phyloP scores from a whole-genome alignment of 1,140 invertebrate species.

The Diuraphis noxia region DNA sequence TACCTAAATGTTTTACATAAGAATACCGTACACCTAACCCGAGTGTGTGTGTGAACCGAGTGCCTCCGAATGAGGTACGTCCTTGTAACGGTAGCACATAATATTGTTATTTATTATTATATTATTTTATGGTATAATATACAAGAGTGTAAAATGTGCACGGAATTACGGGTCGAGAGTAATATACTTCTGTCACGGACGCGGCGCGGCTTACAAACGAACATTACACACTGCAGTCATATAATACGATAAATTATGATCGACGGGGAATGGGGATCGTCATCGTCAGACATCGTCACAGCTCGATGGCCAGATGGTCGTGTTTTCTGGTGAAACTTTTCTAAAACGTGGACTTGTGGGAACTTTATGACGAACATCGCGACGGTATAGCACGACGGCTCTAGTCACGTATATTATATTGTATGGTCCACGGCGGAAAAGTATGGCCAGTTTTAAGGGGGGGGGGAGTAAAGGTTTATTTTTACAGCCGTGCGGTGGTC shows the following conservation, averaged over 20 bases:
- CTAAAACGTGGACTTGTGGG: background rate
- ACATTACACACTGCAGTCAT: background rate
- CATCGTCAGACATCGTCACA: background rate
- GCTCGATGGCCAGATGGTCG: conserved; percentile 6
- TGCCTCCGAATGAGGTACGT: background rate
- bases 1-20: background rate
- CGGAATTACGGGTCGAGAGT: background rate
- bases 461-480: background rate
- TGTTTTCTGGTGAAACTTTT: conserved; percentile 1
- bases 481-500: conserved; percentile 19
- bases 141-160: background rate
- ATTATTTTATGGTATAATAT: background rate
- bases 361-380: background rate
- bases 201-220: background rate
- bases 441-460: background rate
- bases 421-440: background rate
- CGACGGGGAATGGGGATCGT: background rate
- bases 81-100: background rate
- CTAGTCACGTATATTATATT: background rate
- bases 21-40: too few species aligned
- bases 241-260: background rate
- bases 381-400: background rate
- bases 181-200: background rate
- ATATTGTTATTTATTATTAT: background rate
- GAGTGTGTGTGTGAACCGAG: background rate